These are phyloP conservation scores for Celastrina argiolus DNA, from an alignment of 2,888 invertebrate genomes.

Conservation along the genomic window DNA sequence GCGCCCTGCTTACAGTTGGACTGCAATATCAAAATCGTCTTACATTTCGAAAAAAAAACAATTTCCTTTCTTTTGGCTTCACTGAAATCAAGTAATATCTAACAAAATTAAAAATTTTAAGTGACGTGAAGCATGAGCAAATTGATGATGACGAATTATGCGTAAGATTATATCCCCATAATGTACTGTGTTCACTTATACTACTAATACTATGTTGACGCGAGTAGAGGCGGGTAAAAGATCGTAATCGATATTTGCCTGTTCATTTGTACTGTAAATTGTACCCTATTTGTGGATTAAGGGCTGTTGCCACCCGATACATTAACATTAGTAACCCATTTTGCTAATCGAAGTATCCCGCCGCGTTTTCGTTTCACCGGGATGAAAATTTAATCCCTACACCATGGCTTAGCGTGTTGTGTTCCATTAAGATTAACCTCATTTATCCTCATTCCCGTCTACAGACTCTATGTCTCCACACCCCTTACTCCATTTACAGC, in stretches of 20 bases:
- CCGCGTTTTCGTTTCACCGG: background rate
- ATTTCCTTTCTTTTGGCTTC: no score
- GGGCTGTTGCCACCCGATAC: background rate
- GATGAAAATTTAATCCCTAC: background rate
- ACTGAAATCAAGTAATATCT: no score
- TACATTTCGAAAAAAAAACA: no score
- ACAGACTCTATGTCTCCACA: background rate
- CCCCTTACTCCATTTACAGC: background rate
- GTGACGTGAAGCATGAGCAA: no score
- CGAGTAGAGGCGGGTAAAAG: no score
- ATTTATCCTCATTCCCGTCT: background rate
- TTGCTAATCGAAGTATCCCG: conserved; percentile 1
- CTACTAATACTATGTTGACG: no score
- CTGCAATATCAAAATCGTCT: no score
- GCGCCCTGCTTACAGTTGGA: no score
- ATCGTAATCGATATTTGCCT: background rate
- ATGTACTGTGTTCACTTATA: no score
- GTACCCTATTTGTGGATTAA: background rate
- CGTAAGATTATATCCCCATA: no score
- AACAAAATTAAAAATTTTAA: no score
- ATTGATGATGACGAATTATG: no score
- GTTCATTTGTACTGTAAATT: background rate
- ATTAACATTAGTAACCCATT: conserved; percentile 7
- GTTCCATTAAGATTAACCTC: background rate
- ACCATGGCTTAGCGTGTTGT: background rate